Conservation (phyloP, 1,140 invertebrate species). For the Phortica variegata region DNA sequence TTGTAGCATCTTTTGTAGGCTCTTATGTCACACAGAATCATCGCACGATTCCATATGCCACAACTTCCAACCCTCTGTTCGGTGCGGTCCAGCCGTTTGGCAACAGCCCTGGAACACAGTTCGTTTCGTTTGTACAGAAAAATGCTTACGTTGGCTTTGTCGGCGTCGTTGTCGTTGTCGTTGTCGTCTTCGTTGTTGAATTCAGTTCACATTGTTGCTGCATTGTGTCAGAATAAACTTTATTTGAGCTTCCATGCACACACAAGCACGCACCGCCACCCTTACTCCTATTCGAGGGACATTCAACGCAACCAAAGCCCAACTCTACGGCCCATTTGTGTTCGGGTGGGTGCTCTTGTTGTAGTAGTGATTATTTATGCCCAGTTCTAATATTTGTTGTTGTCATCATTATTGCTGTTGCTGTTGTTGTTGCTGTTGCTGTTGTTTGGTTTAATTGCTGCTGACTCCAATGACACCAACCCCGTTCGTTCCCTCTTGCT, state of each 20-base stretch:
- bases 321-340: background rate
- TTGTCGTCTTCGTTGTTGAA: slow-evolving; percentile 17
- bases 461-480: slow-evolving; percentile 14
- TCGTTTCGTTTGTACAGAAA: slow-evolving; percentile 12
- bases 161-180: slow-evolving; percentile 16
- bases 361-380: slow-evolving; percentile 20
- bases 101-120: slow-evolving; percentile 33
- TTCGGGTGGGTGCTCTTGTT: slow-evolving; percentile 4
- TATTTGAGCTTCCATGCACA: background rate
- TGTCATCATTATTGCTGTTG: background rate
- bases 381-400: slow-evolving; percentile 18
- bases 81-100: slow-evolving; percentile 3
- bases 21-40: no score
- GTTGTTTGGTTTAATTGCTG: slow-evolving; percentile 38
- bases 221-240: background rate
- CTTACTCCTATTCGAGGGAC: no score
- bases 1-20: background rate
- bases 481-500: slow-evolving; percentile 5
- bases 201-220: background rate
- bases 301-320: background rate
- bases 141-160: slow-evolving; percentile 14
- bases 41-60: no score
- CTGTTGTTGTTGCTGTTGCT: background rate
- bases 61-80: no score
- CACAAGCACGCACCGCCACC: no score